These are phyloP conservation scores for Apistogramma diplotaenia DNA, from an alignment of 2,113 vertebrate genomes.

Conservation along the genomic window DNA sequence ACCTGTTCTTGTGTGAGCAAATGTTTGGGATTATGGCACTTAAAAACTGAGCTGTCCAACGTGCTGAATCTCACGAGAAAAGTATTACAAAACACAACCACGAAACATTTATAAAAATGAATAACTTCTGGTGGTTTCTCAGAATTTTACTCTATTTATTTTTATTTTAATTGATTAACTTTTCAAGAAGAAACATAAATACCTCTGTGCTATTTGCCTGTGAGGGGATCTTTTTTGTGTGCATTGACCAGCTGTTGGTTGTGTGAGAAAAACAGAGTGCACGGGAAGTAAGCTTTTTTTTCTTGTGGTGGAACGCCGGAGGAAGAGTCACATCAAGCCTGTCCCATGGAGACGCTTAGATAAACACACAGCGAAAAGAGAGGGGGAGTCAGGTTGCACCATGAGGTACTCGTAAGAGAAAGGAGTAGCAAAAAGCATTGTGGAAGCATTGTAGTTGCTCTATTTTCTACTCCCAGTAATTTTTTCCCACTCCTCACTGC, in stretches of 20 bases:
- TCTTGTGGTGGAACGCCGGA: conserved; percentile 65
- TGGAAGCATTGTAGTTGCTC: conserved; percentile 74
- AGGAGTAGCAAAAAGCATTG: conserved; percentile 70
- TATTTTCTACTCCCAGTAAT: conserved; percentile 63
- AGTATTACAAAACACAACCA: neutral
- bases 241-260: conserved; percentile 34
- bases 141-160: neutral
- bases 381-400: conserved; percentile 72
- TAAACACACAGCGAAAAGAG: conserved; percentile 77
- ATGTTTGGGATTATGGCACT: neutral
- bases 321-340: conserved; percentile 66
- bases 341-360: conserved; percentile 76
- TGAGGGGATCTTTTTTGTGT: conserved; percentile 11
- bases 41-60: conserved; percentile 71
- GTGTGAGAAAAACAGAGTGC: conserved; percentile 64
- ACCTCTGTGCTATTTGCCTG: neutral
- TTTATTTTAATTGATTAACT: neutral
- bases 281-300: conserved; percentile 66
- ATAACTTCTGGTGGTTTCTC: neutral
- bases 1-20: neutral
- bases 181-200: neutral
- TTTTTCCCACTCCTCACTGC: conserved; percentile 36
- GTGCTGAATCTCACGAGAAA: conserved; percentile 59
- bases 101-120: neutral
- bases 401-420: conserved; percentile 68